These are phyloP conservation scores for Chondrosia reniformis DNA, from an alignment of 37 sponge, comb jelly and placozoan species.

Conservation along the genomic window DNA sequence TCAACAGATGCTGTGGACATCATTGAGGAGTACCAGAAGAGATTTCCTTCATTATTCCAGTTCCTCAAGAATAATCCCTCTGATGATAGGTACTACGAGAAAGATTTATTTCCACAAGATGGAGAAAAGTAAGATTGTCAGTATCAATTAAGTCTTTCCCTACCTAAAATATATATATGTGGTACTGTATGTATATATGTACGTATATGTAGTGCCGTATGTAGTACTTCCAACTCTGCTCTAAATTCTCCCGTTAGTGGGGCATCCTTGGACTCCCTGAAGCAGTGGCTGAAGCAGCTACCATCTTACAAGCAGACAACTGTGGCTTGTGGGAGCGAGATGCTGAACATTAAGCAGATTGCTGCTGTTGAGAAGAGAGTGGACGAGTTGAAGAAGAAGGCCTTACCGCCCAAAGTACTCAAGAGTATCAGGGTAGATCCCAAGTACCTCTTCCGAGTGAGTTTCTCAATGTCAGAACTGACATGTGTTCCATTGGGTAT, in stretches of 20 bases:
- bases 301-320: constrained; percentile 36
- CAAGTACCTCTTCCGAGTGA: not conserved
- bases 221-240: not conserved
- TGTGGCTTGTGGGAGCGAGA: constrained; percentile 74
- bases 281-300: constrained; percentile 64
- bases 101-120: constrained; percentile 52
- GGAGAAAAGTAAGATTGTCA: constrained; percentile 17
- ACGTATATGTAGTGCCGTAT: not conserved
- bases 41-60: constrained; percentile 69
- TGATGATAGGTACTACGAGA: constrained; percentile 62
- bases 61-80: constrained; percentile 48
- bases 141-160: not conserved
- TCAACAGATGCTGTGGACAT: constrained; percentile 49
- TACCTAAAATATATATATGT: not conserved
- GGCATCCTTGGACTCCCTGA: constrained; percentile 24
- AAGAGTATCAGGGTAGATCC: not conserved
- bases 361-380: constrained; percentile 53
- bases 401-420: not conserved
- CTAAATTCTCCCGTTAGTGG: constrained; percentile 15
- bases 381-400: constrained; percentile 7
- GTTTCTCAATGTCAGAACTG: not conserved
- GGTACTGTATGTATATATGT: constrained; percentile 9
- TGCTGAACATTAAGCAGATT: constrained; percentile 49
- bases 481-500: too few relatives aligned
- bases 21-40: constrained; percentile 54